Percentiles rank a stretch among this genome's conserved stretches.
Evolutionary conservation across 2,797 vertebrate species (phyloP).

Genomic region (Pangasius krempfi): DNA sequence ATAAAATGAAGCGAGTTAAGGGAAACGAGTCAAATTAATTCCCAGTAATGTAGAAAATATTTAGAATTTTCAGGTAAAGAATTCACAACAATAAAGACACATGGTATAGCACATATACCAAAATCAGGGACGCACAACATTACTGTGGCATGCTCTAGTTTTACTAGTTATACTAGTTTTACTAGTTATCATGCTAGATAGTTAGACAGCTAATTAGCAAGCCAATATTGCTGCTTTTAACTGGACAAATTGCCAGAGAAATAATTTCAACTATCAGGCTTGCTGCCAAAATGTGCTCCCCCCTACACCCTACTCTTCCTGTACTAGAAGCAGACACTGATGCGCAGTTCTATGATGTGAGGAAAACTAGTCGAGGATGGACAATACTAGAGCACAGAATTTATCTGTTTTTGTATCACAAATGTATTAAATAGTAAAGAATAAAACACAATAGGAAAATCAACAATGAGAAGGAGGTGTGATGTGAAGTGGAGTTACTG

Average conservation of each 20-base stretch:
- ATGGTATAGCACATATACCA: not conserved
- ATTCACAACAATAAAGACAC: not conserved
- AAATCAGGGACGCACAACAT: not conserved
- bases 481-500: too few relatives aligned
- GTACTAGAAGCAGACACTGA: too few relatives aligned
- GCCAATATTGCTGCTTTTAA: not conserved
- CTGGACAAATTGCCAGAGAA: not conserved
- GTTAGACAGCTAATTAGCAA: not conserved
- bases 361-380: too few relatives aligned
- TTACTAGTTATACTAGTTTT: not conserved
- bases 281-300: too few relatives aligned
- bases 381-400: too few relatives aligned
- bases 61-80: not conserved
- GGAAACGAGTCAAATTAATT: slow-evolving; percentile 22
- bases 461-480: too few relatives aligned
- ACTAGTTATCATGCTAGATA: not conserved
- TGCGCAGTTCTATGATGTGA: too few relatives aligned
- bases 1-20: slow-evolving; percentile 57
- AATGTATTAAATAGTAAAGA: too few relatives aligned
- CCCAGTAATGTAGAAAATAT: not conserved
- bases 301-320: too few relatives aligned
- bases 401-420: too few relatives aligned
- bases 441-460: too few relatives aligned
- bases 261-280: too few relatives aligned
- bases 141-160: not conserved